A percentile compares a stretch with the other conserved stretches of the same genome.
Conservation (phyloP, 2,797 vertebrate species). For the Brachyalestes nurse region DNA sequence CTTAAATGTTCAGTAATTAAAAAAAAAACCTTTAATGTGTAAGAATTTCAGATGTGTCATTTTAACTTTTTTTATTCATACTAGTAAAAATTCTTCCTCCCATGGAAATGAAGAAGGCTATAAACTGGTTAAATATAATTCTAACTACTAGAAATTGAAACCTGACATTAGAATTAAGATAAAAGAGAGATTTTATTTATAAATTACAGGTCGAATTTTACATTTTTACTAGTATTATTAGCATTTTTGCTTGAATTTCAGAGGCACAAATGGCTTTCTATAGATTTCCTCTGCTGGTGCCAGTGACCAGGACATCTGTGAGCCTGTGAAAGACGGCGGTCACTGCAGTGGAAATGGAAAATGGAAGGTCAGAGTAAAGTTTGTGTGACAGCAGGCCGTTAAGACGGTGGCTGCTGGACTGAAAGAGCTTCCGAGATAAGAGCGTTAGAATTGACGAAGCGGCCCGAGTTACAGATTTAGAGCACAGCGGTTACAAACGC, state of each 20-base stretch:
- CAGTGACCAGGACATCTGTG: background rate
- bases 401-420: background rate
- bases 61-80: no score
- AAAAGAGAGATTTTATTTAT: no score
- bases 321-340: background rate
- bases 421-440: background rate
- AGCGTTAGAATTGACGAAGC: background rate
- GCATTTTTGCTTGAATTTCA: background rate
- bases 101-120: no score
- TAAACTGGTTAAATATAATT: no score
- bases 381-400: background rate
- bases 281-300: background rate
- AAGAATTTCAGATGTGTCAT: no score
- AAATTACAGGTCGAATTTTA: background rate
- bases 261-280: background rate
- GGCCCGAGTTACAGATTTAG: background rate
- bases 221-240: background rate
- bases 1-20: no score
- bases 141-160: no score
- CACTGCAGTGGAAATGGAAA: background rate
- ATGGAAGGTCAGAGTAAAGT: background rate
- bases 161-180: no score
- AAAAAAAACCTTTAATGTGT: no score
- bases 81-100: no score
- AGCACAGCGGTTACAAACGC: background rate